These are phyloP conservation scores for Yoshiicerus persimilis DNA, from an alignment of 1,140 invertebrate species.

Conservation along the genomic window DNA sequence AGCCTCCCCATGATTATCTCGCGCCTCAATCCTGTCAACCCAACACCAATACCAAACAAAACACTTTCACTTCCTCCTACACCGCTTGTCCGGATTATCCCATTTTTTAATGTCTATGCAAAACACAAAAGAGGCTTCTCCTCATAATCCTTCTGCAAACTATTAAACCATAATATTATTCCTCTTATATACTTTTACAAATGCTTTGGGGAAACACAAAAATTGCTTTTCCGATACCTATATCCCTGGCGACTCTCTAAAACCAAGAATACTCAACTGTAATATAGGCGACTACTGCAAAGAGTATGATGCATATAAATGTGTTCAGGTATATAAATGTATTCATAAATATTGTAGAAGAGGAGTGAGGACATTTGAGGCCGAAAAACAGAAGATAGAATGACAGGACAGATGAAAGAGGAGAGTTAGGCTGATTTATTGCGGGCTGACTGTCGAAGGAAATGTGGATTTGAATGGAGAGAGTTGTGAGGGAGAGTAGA, in stretches of 20 bases:
- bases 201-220: too few relatives aligned
- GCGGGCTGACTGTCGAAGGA: not conserved
- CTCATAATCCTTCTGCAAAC: not conserved
- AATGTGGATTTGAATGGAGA: not conserved
- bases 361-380: not conserved
- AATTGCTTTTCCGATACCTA: too few relatives aligned
- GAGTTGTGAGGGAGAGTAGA: too few relatives aligned
- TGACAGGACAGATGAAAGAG: not conserved
- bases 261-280: too few relatives aligned
- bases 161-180: not conserved
- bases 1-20: not conserved
- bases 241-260: too few relatives aligned
- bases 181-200: too few relatives aligned
- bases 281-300: too few relatives aligned
- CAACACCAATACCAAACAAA: not conserved
- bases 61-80: not conserved
- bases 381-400: not conserved
- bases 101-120: not conserved
- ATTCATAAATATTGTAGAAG: too few relatives aligned
- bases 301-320: too few relatives aligned
- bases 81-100: not conserved
- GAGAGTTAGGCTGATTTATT: not conserved
- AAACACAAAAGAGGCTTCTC: not conserved
- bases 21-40: not conserved
- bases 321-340: too few relatives aligned